Base-by-base conservation (phyloP, 2,888 invertebrate genomes). In the Diadromus collaris region DNA sequence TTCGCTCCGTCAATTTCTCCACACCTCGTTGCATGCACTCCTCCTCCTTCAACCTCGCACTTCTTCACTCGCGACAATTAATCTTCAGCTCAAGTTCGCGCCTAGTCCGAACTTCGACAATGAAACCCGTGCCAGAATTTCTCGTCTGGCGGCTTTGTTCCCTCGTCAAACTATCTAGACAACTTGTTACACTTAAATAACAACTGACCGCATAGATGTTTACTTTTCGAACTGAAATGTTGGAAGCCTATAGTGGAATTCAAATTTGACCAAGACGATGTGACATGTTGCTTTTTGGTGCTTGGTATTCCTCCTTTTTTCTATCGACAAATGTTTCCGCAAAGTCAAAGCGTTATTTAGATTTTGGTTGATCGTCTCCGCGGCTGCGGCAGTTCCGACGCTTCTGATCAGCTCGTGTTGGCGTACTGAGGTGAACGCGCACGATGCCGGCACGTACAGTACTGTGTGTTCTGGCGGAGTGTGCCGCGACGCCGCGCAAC, bases 391-490 rank as follows among this genome's bases (percentile, higher is more conserved):
- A 21, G 41, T 29, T 32, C 58, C 29, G 54, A 56, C 54, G 54
- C 29, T 67, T 76, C 51, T 6, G 27, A 19, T 61, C 58, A 68
- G 60, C 48, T 78, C 61, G 74, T 67, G 77, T 29, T 29, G 70
- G 38, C 29, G 44, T 56, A 69, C 9, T 34, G 51, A 65, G 61
- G 67, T 67, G 56, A 41, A 61, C 73, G 80, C 79, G 78, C 80
- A 58, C 77, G 73, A 29, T 79, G 80, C 83, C 81, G 83, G 83
- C 83, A 80, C 83, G 73, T 79, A 78, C 48, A 79, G 80, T 72
- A 83, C 83, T 83, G 81, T 38, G 72, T 46, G 76, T 68, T 72
- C 72, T 51, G 61, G 54, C 54, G 44, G 61, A 73, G 41, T 67
- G 68, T 56, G 65, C 69, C 69, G 76, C 76, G 73, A 65, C 77